These are phyloP conservation scores for Pterocles burchelli DNA, from an alignment of 2,113 vertebrate genomes.

Conservation along the genomic window DNA sequence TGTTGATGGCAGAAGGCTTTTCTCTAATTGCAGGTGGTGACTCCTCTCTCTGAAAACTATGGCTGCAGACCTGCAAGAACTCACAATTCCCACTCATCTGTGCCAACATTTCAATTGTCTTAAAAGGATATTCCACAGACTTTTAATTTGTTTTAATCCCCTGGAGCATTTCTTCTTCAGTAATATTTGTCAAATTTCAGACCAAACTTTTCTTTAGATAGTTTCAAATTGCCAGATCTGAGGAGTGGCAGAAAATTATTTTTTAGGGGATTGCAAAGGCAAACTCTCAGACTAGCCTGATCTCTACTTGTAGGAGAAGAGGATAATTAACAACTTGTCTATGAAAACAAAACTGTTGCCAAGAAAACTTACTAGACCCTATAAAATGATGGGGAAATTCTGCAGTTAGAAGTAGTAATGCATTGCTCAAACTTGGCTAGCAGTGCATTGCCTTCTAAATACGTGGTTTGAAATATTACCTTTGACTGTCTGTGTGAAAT, in stretches of 20 bases:
- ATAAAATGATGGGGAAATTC: neutral
- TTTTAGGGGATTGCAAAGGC: neutral
- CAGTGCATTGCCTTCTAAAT: neutral
- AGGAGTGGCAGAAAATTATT: neutral
- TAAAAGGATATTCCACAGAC: neutral
- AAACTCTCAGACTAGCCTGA: neutral
- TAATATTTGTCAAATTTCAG: neutral
- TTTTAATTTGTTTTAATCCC: neutral
- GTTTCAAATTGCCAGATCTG: neutral
- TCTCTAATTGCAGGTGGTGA: fast-evolving
- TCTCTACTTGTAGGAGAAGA: neutral
- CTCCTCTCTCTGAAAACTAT: neutral
- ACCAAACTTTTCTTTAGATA: neutral
- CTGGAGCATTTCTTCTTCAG: neutral
- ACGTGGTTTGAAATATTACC: neutral
- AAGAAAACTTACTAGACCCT: neutral
- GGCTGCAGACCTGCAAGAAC: neutral
- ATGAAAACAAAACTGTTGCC: neutral
- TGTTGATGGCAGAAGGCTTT: neutral
- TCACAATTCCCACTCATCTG: neutral
- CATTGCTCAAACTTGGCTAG: neutral
- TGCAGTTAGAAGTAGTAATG: neutral
- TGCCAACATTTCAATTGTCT: neutral
- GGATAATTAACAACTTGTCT: conserved; percentile 23
- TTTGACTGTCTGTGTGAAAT: neutral